Conservation (phyloP, 1,140 invertebrate species). For the Portunus trituberculatus region DNA sequence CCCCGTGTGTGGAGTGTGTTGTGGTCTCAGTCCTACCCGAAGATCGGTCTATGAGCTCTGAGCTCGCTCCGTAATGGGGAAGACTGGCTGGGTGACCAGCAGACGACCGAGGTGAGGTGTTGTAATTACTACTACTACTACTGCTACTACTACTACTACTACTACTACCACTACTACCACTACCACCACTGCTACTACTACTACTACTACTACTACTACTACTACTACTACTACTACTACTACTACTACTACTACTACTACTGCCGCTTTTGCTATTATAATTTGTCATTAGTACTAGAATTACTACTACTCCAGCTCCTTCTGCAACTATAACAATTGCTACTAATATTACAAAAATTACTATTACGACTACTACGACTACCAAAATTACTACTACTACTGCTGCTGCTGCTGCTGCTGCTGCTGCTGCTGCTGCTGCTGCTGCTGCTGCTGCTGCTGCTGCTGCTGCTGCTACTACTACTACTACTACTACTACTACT, state of each 20-base stretch:
- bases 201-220: constrained; percentile 28
- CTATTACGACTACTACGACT: background rate
- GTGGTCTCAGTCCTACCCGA: no score
- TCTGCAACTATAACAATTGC: background rate
- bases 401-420: background rate
- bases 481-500: constrained; percentile 24
- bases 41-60: no score
- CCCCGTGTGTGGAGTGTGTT: no score
- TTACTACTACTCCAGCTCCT: constrained; percentile 26
- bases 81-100: no score
- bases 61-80: no score
- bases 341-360: constrained; percentile 12
- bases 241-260: constrained; percentile 32
- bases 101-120: background rate
- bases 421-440: background rate
- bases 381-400: constrained; percentile 17
- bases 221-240: constrained; percentile 34
- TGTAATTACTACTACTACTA: background rate
- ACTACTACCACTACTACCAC: constrained; percentile 34
- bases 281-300: background rate
- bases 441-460: background rate
- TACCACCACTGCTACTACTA: no score
- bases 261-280: constrained; percentile 7
- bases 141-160: constrained; percentile 6
- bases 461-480: constrained; percentile 22